These are phyloP conservation scores for Aspidiotus destructor DNA, from an alignment of 2,888 invertebrate genomes.

Conservation along the genomic window DNA sequence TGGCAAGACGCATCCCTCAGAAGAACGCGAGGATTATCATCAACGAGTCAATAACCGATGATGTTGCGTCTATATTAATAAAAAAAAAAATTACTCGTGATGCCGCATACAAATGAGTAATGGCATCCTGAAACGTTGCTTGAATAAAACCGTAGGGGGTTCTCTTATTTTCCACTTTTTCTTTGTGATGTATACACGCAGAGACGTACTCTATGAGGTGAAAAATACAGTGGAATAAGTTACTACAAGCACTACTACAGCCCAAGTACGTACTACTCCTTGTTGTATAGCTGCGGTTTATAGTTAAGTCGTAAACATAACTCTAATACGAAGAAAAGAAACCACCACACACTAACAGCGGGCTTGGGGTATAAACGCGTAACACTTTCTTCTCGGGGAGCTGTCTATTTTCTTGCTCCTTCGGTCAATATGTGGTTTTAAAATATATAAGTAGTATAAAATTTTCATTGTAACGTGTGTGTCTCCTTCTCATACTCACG, in stretches of 20 bases:
- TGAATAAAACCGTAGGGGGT: slow-evolving; percentile 30
- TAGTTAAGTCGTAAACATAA: slow-evolving; percentile 3
- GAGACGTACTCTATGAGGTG: slow-evolving; percentile 23
- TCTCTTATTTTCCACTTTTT: slow-evolving; percentile 6
- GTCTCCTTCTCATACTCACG: too few species aligned
- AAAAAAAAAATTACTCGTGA: slow-evolving; percentile 29
- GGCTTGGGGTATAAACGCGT: too few species aligned
- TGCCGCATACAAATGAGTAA: slow-evolving; percentile 31
- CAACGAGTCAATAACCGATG: slow-evolving; percentile 32
- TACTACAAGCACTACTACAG: slow-evolving; percentile 3
- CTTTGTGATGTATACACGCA: slow-evolving; percentile 11
- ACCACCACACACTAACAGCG: background rate
- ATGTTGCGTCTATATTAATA: slow-evolving; percentile 33
- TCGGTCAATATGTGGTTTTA: too few species aligned
- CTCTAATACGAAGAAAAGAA: slow-evolving; percentile 7
- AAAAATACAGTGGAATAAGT: slow-evolving; percentile 22
- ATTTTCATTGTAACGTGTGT: too few species aligned
- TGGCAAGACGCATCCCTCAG: background rate
- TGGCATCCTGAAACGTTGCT: slow-evolving; percentile 26
- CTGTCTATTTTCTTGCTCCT: too few species aligned
- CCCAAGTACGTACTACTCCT: background rate
- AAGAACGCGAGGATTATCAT: slow-evolving; percentile 17
- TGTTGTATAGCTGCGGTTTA: background rate
- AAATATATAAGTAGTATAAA: too few species aligned
- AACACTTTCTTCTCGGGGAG: too few species aligned